Percentiles rank a stretch among this genome's conserved stretches.
Evolutionary conservation across 92 coral and sea anemone species (phyloP).

Genomic region (Phenganax subtilis): DNA sequence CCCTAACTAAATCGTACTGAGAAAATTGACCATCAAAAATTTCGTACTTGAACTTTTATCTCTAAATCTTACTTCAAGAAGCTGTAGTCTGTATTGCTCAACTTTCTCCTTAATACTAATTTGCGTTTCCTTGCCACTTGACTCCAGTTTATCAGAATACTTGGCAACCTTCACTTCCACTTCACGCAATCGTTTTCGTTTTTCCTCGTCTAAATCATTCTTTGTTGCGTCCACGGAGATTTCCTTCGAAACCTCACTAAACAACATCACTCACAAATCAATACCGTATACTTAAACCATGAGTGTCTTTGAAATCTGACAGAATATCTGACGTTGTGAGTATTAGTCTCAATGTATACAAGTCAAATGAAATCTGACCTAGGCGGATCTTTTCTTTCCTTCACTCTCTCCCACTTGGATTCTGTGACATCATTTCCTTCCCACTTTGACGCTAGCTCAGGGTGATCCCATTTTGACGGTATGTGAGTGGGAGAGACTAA

Average conservation of each 20-base stretch:
- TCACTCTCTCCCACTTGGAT: slow-evolving; percentile 68
- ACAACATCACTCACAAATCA: not conserved
- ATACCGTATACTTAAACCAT: not conserved
- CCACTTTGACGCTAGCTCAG: slow-evolving; percentile 51
- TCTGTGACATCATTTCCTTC: slow-evolving; percentile 26
- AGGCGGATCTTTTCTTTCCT: slow-evolving; percentile 43
- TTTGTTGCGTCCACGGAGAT: slow-evolving; percentile 55
- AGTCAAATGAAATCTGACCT: not conserved
- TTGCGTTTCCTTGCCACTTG: slow-evolving; percentile 51
- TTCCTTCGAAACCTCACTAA: slow-evolving; percentile 56
- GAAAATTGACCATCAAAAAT: no score
- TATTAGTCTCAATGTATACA: not conserved
- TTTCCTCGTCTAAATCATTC: slow-evolving; percentile 81
- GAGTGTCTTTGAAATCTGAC: not conserved
- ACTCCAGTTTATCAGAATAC: slow-evolving; percentile 92
- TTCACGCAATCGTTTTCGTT: slow-evolving; percentile 85
- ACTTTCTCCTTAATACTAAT: slow-evolving; percentile 82
- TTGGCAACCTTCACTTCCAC: slow-evolving; percentile 93
- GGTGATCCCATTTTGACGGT: slow-evolving; percentile 94
- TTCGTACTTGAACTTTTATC: no score
- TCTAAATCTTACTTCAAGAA: slow-evolving; percentile 64
- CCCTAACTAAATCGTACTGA: not conserved
- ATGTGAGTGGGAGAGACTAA: slow-evolving; percentile 72
- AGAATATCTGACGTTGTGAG: not conserved
- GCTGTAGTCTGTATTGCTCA: slow-evolving; percentile 71